Base-by-base conservation (phyloP, 2,888 invertebrate genomes). In the Phyllotreta cruciferae region DNA sequence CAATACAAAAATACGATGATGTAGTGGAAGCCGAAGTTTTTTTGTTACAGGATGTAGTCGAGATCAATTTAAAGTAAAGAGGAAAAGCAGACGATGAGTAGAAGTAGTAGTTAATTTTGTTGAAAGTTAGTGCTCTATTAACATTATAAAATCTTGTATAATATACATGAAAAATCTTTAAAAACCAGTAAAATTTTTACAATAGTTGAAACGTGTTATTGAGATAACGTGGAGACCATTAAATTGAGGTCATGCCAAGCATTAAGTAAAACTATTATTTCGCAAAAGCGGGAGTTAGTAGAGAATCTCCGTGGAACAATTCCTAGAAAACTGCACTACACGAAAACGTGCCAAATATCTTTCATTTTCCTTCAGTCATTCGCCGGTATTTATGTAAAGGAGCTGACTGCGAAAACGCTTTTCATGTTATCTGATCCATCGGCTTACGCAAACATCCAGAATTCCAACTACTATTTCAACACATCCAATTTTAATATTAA, bases 331-430 rank as follows among this genome's bases (percentile, higher is more conserved):
- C 14, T 44, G 47, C 47, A 24, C 11, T 44, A 47, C 34, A 47
- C 34, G 47, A 6, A 47, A 6, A 11, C 47, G 47, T 50, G 50
- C 50, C 50, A 50, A 50, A 50, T 50, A 50, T 50, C 36, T 50
- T 50, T 50, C 50, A 50, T 50, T 50, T 50, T 50, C 36, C 14
- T 50, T 50, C 9, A 50, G 50, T 50, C n/a, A 50, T 50, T 36
- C 36, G 14, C 35, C 10, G 50, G 50, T 10, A 36, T 50, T 50
- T 50, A 50, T 50, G 50, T 50, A 50, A 50, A 50, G 4, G 9
- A 36, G 36, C n/a, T 36, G 50, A 50, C 36, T 10, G 35, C 37
- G 50, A 35, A 50, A 50, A 50, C 11, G 50, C 36, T 50, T 35
- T 50, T 36, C 50, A 6, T 4, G 50, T 50, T 50, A 50, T 50